Evolutionary conservation across 2,113 vertebrate species (phyloP), one percentile per base, ranked within the genome.

Genomic region (Coreoperca whiteheadi): DNA sequence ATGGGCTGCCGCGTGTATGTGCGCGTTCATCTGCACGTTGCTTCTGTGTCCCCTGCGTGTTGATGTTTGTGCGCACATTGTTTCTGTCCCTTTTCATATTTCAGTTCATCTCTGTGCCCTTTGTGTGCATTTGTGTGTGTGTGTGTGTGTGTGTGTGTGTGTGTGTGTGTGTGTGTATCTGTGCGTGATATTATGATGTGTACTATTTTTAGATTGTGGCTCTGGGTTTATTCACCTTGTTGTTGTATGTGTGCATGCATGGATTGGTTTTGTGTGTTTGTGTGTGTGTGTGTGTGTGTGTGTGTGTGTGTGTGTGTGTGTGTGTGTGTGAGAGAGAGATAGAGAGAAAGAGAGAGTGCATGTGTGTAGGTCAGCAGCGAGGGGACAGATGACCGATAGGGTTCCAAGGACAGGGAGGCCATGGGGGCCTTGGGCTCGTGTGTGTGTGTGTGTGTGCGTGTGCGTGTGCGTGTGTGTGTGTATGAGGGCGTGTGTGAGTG

Each of bases 371-470:
- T 89, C 79, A 87, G 81, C 72, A 77, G 73, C 0, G 8, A 79
- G 87, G 90, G 89, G 88, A 92, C 90, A 89, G 88, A 86, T 92
- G 93, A 94, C 93, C 89, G 90, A 91, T 91, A 68, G 77, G 77
- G 65, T 79, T 79, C 88, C 92, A 92, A 93, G 91, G 92, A 93
- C 92, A 87, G 80, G 59, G 64, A 79, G 86, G 87, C 84, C 79
- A 51, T 1, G 6, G 41, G 67, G 66, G 79, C 87, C 84, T 67
- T 11, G 48, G 87, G 86, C 72, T 30, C 74, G 20, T 34, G 65
- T 53, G 32, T 73, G 51, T 51, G 51, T 30, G 23, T 65, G 57
- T 64, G 60, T 59, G 59, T 51, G 46, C 32, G 60, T 67, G 53
- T 53, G 59, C 8, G 28, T 43, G 71, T 79, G 82, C 32, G 32